phyloP scores from a whole-genome alignment of 2,113 vertebrate species.

The Athene cunicularia region DNA sequence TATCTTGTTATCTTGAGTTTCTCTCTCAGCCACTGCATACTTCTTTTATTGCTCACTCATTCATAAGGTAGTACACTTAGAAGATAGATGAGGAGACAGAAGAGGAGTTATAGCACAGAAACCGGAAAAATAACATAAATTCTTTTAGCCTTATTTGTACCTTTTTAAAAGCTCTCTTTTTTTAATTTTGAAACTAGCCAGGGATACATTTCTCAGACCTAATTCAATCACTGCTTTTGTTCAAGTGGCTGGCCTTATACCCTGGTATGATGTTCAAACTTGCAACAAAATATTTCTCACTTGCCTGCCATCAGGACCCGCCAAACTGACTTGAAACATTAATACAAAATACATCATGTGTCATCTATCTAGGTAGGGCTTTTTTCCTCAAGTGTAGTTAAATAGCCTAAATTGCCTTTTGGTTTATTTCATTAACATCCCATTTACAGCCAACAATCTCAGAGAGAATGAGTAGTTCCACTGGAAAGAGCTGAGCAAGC shows the following conservation, averaged over 20 bases:
- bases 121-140: slow-evolving; percentile 61
- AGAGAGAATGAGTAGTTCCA: not conserved
- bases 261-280: not conserved
- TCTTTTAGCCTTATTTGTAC: slow-evolving; percentile 54
- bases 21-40: slow-evolving; percentile 45
- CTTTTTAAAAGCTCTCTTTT: slow-evolving; percentile 5
- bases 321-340: not conserved
- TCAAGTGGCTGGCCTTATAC: not conserved
- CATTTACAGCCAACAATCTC: not conserved
- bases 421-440: not conserved
- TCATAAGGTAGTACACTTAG: slow-evolving; percentile 33
- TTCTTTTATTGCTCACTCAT: slow-evolving; percentile 66
- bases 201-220: not conserved
- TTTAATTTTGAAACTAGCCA: slow-evolving; percentile 22
- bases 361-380: not conserved
- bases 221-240: not conserved
- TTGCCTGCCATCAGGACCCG: not conserved
- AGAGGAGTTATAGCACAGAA: slow-evolving; percentile 51
- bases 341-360: not conserved
- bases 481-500: slow-evolving; percentile 38
- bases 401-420: slow-evolving; percentile 22
- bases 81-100: slow-evolving; percentile 49
- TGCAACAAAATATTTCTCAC: slow-evolving; percentile 11
- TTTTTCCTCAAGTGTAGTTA: not conserved
- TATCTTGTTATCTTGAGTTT: slow-evolving; percentile 56